Conservation (phyloP, 2,797 vertebrate genomes). For the Morelia viridis region DNA sequence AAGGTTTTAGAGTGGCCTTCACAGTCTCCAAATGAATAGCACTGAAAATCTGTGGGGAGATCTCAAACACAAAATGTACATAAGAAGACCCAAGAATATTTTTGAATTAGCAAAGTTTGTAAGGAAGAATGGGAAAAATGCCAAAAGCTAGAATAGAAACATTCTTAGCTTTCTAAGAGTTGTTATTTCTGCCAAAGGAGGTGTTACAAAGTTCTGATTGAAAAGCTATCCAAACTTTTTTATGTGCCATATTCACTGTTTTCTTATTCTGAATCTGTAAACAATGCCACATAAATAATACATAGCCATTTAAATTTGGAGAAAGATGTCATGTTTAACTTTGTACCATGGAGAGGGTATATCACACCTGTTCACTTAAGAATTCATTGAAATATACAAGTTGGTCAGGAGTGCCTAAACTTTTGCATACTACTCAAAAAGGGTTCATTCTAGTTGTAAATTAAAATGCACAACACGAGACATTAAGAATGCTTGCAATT, state of each 20-base stretch:
- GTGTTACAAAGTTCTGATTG: not conserved
- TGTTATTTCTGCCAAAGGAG: not conserved
- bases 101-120: not conserved
- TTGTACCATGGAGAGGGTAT: not conserved
- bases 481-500: not conserved
- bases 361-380: not conserved
- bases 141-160: not conserved
- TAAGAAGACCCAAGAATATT: not conserved
- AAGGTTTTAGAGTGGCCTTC: not conserved
- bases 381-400: not conserved
- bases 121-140: not conserved
- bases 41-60: not conserved
- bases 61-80: not conserved
- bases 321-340: not conserved
- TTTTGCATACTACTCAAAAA: not conserved
- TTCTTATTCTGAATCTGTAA: not conserved
- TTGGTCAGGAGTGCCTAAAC: not conserved
- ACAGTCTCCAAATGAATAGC: not conserved
- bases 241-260: not conserved
- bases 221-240: not conserved
- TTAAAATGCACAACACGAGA: not conserved
- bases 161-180: not conserved
- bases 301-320: not conserved
- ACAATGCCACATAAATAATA: not conserved
- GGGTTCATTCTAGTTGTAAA: not conserved